phyloP scores from a whole-genome alignment of 2,113 vertebrate genomes.

The Glaucomys volans region DNA sequence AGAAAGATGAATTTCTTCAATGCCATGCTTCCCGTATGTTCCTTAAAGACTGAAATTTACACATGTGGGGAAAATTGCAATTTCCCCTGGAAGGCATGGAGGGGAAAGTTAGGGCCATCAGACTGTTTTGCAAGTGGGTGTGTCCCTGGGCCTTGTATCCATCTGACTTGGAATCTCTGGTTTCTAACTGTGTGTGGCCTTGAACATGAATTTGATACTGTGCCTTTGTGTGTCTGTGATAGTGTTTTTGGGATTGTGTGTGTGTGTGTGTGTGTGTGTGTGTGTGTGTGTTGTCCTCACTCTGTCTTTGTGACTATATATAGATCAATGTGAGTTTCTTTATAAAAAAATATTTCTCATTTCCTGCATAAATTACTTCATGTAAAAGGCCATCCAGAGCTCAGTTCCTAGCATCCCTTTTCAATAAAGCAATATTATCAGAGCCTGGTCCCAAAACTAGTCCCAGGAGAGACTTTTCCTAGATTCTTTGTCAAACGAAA shows the following conservation, averaged over 20 bases:
- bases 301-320: conserved; percentile 34
- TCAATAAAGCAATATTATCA: conserved; percentile 81
- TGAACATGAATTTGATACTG: background rate
- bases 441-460: conserved; percentile 76
- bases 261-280: background rate
- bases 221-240: background rate
- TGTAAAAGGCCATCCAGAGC: conserved; percentile 74
- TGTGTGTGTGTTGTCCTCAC: background rate
- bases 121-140: background rate
- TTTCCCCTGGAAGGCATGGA: conserved; percentile 4
- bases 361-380: conserved; percentile 77
- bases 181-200: background rate
- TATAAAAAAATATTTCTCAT: conserved; percentile 63
- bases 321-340: conserved; percentile 57
- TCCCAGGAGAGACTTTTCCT: conserved; percentile 79
- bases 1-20: conserved; percentile 57
- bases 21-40: conserved; percentile 6
- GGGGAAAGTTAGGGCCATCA: background rate
- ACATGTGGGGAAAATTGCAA: background rate
- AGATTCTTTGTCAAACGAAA: conserved; percentile 80
- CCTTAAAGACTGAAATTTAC: conserved; percentile 59
- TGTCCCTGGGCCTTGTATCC: background rate
- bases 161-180: background rate
- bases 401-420: conserved; percentile 68
- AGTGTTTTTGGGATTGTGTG: background rate